Percentiles rank a stretch among this genome's conserved stretches.
Conservation (phyloP, 2,888 invertebrate genomes). For the Kryphioiulus occultus region DNA sequence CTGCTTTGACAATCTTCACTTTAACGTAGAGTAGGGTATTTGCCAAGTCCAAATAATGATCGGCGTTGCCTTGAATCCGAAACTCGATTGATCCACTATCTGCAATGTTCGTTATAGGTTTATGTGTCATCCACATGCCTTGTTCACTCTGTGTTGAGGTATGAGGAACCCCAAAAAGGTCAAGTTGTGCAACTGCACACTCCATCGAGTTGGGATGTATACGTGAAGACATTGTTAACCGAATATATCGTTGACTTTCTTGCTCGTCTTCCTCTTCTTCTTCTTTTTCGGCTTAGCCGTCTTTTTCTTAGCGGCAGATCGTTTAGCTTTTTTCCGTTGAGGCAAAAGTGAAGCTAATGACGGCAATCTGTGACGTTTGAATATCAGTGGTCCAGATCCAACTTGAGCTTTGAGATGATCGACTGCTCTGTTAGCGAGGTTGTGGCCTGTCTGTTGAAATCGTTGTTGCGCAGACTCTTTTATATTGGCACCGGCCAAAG, state of each 20-base stretch:
- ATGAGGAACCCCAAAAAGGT: neutral
- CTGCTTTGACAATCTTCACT: neutral
- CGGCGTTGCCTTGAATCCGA: neutral
- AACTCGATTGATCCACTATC: neutral
- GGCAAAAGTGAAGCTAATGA: neutral
- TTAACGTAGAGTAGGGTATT: neutral
- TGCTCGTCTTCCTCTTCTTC: too few species aligned
- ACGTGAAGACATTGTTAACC: neutral
- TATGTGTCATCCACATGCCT: neutral
- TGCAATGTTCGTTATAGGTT: neutral
- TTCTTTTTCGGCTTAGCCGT: neutral
- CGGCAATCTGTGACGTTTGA: neutral
- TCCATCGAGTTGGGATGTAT: neutral
- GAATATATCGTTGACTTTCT: neutral
- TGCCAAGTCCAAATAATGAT: neutral
- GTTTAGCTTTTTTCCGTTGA: neutral
- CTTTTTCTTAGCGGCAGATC: neutral
- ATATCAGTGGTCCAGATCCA: neutral
- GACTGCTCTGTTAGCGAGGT: constrained; percentile 6
- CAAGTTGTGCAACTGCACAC: neutral
- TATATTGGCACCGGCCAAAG: constrained; percentile 27
- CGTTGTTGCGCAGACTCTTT: constrained; percentile 33
- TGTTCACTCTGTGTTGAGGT: neutral
- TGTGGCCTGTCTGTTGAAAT: constrained; percentile 27
- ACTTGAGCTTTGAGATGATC: constrained; percentile 22